Evolutionary conservation across 2,888 invertebrate genomes (phyloP).

Genomic region (Drosophila demipolita): DNA sequence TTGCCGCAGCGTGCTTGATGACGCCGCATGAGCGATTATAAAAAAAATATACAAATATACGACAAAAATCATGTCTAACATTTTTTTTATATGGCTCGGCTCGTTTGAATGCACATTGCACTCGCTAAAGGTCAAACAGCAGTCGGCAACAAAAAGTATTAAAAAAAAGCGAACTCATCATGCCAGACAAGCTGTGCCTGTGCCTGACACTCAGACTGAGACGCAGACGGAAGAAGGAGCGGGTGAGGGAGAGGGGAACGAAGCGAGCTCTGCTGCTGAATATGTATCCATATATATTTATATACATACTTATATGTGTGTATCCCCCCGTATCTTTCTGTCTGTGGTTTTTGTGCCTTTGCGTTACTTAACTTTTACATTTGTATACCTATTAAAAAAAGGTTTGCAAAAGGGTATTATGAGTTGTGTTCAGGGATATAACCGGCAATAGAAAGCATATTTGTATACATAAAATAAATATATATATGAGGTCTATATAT

Average conservation of each 20-base stretch:
- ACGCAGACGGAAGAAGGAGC: neutral
- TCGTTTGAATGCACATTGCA: slow-evolving; percentile 63
- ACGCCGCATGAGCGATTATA: slow-evolving; percentile 49
- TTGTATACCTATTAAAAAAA: neutral
- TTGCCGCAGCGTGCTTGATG: slow-evolving; percentile 48
- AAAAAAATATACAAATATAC: slow-evolving; percentile 17
- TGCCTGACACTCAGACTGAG: neutral
- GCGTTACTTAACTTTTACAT: slow-evolving; percentile 32
- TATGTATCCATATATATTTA: neutral
- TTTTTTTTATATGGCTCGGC: slow-evolving; percentile 22
- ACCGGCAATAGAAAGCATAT: neutral
- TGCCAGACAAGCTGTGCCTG: slow-evolving; percentile 46
- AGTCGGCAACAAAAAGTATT: slow-evolving; percentile 30
- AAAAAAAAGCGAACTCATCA: slow-evolving; percentile 48
- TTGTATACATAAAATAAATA: neutral
- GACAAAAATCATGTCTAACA: slow-evolving; percentile 27
- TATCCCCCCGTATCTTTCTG: slow-evolving; percentile 12
- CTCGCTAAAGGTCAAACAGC: slow-evolving; percentile 71
- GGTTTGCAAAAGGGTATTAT: neutral
- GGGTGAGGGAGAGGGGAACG: slow-evolving; percentile 32
- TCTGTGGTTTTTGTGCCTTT: slow-evolving; percentile 49
- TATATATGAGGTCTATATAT: neutral
- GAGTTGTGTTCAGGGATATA: neutral
- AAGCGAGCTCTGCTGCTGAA: slow-evolving; percentile 53
- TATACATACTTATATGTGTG: neutral